These are phyloP conservation scores for Drosophila phalerata DNA, from an alignment of 2,888 invertebrate genomes.

Conservation along the genomic window DNA sequence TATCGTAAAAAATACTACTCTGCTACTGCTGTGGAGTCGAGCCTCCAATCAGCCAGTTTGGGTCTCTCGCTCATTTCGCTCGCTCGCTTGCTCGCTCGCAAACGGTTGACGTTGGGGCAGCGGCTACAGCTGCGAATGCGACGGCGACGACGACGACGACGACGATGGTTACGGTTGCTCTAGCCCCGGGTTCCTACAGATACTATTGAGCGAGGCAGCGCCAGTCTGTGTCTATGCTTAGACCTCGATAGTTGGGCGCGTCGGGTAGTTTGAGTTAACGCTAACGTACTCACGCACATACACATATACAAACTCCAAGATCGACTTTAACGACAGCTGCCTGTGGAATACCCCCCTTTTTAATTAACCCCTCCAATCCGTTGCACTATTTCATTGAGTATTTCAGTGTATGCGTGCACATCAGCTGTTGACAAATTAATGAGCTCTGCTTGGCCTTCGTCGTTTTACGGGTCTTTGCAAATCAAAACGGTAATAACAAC, in stretches of 20 bases:
- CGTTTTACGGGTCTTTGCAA: conserved; percentile 31
- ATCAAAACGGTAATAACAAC: conserved; percentile 52
- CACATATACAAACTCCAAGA: conserved; percentile 40
- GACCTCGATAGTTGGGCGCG: conserved; percentile 78
- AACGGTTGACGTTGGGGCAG: conserved; percentile 22
- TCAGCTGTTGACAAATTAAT: conserved; percentile 54
- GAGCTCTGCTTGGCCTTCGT: conserved; percentile 38
- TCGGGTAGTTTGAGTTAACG: conserved; percentile 25
- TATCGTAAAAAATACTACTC: conserved; percentile 15
- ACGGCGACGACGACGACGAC: too few species aligned
- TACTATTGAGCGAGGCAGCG: conserved; percentile 56
- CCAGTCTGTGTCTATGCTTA: conserved; percentile 78
- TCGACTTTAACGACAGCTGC: conserved; percentile 40
- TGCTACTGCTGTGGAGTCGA: conserved; percentile 34
- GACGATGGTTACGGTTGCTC: conserved; percentile 12
- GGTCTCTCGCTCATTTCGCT: conserved; percentile 33
- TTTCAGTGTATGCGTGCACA: conserved; percentile 24
- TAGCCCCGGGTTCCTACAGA: conserved; percentile 46
- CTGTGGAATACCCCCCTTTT: conserved; percentile 3
- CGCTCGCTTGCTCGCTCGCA: conserved; percentile 19
- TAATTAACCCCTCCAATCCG: conserved; percentile 12
- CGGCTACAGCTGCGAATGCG: background rate
- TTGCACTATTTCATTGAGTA: conserved; percentile 22
- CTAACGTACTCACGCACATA: conserved; percentile 5
- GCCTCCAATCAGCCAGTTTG: conserved; percentile 52